Percentiles rank a stretch among this genome's conserved stretches.
Evolutionary conservation across 2,113 vertebrate species (phyloP).

Genomic region (Saguinus midas): DNA sequence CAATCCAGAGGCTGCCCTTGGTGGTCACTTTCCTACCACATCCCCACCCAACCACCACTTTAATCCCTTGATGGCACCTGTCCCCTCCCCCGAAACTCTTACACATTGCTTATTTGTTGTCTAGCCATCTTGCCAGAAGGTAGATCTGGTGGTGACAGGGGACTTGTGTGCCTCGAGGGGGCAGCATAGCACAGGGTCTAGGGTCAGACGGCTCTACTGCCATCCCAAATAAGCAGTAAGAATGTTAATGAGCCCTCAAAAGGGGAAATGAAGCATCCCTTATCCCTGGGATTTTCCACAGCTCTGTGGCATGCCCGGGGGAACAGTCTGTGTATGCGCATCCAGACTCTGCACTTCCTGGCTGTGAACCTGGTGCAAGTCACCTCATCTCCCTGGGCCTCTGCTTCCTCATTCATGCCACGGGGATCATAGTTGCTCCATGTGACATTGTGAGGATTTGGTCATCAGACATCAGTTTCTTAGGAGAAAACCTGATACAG

Average conservation of each 20-base stretch:
- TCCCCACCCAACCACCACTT: too few species aligned
- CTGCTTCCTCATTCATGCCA: background rate
- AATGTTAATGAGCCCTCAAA: background rate
- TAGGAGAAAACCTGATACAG: background rate
- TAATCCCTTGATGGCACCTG: background rate
- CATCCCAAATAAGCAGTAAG: slow-evolving; percentile 59
- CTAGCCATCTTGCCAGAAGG: background rate
- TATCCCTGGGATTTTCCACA: slow-evolving; percentile 53
- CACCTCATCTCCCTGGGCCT: background rate
- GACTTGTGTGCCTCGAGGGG: background rate
- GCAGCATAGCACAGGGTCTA: background rate
- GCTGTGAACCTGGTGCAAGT: too few species aligned
- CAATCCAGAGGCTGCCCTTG: background rate
- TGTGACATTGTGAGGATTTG: background rate
- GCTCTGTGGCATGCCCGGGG: background rate
- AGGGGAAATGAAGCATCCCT: background rate
- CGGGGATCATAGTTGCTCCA: background rate
- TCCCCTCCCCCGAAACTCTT: background rate
- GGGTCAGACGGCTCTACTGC: background rate
- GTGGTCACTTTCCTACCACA: background rate
- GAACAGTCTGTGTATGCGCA: slow-evolving; percentile 41
- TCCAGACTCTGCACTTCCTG: background rate
- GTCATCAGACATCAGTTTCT: background rate
- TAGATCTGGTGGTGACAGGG: too few species aligned
- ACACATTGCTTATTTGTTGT: background rate